phyloP scores from a whole-genome alignment of 1,140 invertebrate genomes.

The Leucophenga varia region DNA sequence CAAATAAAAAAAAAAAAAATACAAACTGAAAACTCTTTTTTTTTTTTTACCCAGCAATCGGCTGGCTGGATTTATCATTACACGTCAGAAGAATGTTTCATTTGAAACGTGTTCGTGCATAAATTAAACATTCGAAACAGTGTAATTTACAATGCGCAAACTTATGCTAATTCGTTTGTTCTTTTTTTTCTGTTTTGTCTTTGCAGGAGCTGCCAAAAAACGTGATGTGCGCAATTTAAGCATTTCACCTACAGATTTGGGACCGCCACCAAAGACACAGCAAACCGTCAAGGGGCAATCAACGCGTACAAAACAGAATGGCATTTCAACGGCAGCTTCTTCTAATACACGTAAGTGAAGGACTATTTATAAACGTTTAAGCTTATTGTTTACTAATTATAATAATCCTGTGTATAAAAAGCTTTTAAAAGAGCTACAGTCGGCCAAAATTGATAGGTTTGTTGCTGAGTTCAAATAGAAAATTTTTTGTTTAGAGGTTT shows the following conservation, averaged over 20 bases:
- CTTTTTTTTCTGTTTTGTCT: conserved; percentile 9
- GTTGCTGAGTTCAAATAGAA: no score
- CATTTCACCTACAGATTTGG: conserved; percentile 55
- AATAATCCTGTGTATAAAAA: no score
- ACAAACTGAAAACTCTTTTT: no score
- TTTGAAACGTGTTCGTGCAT: conserved; percentile 40
- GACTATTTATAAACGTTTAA: neutral
- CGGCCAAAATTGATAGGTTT: no score
- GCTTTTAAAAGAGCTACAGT: no score
- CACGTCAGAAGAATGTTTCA: no score
- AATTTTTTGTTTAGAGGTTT: no score
- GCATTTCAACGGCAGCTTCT: conserved; percentile 15
- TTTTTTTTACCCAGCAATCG: no score
- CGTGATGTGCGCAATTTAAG: conserved; percentile 55
- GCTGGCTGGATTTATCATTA: no score
- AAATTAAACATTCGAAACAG: conserved; percentile 30
- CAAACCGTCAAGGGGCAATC: conserved; percentile 51
- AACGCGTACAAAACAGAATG: conserved; percentile 32
- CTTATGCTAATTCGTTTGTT: no score
- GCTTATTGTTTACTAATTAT: neutral
- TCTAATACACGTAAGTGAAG: conserved; percentile 41
- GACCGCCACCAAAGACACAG: conserved; percentile 54
- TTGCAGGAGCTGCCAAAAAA: conserved; percentile 56
- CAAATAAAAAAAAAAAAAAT: no score
- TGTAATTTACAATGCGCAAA: no score